Conservation (phyloP, 2,888 invertebrate genomes). For the Philhelius pedissequus region DNA sequence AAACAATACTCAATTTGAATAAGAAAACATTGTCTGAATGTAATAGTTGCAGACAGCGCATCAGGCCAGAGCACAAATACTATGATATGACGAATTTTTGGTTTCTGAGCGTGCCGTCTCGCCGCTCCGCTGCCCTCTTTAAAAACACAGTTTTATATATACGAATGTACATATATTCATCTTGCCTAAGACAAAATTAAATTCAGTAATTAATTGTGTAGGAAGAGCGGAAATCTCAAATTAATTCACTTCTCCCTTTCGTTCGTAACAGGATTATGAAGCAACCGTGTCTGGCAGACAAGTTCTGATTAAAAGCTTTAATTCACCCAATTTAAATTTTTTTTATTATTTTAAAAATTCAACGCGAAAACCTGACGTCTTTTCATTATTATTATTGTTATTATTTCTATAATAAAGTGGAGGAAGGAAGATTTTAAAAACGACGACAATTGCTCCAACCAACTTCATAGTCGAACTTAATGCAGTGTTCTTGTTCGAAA, state of each 20-base stretch:
- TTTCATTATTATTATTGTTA: constrained; percentile 12
- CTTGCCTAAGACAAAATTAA: constrained; percentile 47
- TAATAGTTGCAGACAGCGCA: neutral
- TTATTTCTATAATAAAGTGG: neutral
- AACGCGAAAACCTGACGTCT: neutral
- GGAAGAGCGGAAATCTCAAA: constrained; percentile 60
- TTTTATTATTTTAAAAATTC: neutral
- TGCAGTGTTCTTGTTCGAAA: no score
- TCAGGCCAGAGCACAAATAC: neutral
- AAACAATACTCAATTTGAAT: constrained; percentile 46
- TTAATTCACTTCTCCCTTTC: constrained; percentile 43
- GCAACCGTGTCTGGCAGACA: constrained; percentile 43
- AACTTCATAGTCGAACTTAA: neutral
- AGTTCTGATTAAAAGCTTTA: constrained; percentile 55
- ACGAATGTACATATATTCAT: neutral
- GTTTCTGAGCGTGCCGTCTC: constrained; percentile 3
- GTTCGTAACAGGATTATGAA: constrained; percentile 33
- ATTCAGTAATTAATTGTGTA: constrained; percentile 65
- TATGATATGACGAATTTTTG: neutral
- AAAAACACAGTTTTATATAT: neutral
- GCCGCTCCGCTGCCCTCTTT: no score
- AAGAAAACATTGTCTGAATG: constrained; percentile 40
- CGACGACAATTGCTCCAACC: neutral
- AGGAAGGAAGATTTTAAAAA: neutral
- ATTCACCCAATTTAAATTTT: neutral